These are phyloP conservation scores for Chrysomallon squamiferum DNA, from an alignment of 1,140 invertebrate species.

Conservation along the genomic window DNA sequence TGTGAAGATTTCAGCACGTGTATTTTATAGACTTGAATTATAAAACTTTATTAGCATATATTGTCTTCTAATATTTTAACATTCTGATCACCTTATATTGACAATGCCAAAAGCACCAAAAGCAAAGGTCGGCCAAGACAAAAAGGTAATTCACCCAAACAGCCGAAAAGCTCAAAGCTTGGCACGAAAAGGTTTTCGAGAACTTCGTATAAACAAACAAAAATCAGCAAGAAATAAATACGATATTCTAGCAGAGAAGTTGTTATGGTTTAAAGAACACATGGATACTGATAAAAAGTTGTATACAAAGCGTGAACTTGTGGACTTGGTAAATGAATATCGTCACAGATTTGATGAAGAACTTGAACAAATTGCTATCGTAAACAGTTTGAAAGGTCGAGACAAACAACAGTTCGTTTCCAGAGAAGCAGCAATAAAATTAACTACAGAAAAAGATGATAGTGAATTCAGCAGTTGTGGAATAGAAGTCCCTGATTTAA, in stretches of 20 bases:
- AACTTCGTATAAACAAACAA: slow-evolving; percentile 30
- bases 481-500: slow-evolving; percentile 52
- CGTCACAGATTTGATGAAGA: slow-evolving; percentile 48
- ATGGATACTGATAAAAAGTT: slow-evolving; percentile 21
- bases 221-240: slow-evolving; percentile 33
- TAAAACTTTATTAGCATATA: too few species aligned
- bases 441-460: slow-evolving; percentile 45
- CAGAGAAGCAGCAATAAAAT: slow-evolving; percentile 41
- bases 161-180: slow-evolving; percentile 49
- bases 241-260: slow-evolving; percentile 45
- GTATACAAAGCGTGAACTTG: slow-evolving; percentile 43
- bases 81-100: too few species aligned
- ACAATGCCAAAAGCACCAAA: slow-evolving; percentile 52
- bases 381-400: slow-evolving; percentile 42
- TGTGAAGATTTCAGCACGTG: too few species aligned
- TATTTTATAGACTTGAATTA: too few species aligned
- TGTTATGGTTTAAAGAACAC: slow-evolving; percentile 40
- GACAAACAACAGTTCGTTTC: slow-evolving; percentile 39
- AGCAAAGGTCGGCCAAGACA: slow-evolving; percentile 31
- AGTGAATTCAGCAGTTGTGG: slow-evolving; percentile 41
- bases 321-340: slow-evolving; percentile 32
- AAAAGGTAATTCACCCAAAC: slow-evolving; percentile 52
- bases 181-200: slow-evolving; percentile 23
- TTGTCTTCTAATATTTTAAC: too few species aligned
- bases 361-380: slow-evolving; percentile 53